phyloP scores from a whole-genome alignment of 2,888 invertebrate genomes.

The Alloscopus bannaensis region DNA sequence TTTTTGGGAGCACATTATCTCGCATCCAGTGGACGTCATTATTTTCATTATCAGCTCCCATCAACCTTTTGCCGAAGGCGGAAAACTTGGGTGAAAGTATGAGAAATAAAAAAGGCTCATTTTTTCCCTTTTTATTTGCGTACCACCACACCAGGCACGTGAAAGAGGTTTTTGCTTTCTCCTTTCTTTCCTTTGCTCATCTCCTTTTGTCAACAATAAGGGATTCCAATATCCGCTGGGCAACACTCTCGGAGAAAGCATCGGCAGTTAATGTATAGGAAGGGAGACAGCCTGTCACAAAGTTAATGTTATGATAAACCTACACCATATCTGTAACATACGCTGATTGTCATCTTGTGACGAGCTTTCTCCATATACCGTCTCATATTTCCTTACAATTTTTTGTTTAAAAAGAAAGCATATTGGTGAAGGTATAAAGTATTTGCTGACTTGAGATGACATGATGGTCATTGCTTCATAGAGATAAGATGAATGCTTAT shows the following conservation, averaged over 20 bases:
- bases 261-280: conserved; percentile 28
- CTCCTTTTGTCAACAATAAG: conserved; percentile 54
- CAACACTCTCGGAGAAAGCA: conserved; percentile 40
- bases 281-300: conserved; percentile 45
- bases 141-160: conserved; percentile 31
- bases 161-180: conserved; percentile 35
- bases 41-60: conserved; percentile 43
- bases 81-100: neutral
- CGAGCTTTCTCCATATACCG: neutral
- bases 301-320: conserved; percentile 52
- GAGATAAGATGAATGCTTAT: conserved; percentile 39
- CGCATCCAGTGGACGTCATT: conserved; percentile 44
- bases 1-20: no score
- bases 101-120: conserved; percentile 4
- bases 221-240: conserved; percentile 61
- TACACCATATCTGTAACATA: conserved; percentile 44
- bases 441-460: conserved; percentile 25
- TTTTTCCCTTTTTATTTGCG: conserved; percentile 49
- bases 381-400: conserved; percentile 11
- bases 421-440: neutral
- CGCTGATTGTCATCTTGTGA: conserved; percentile 52
- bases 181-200: conserved; percentile 36
- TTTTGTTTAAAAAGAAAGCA: neutral
- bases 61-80: conserved; percentile 15
- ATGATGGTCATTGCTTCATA: conserved; percentile 33